Percentiles rank a stretch among this genome's conserved stretches.
Evolutionary conservation across 1,140 invertebrate genomes (phyloP).

Genomic region (Leptinotarsa undecemlineata): DNA sequence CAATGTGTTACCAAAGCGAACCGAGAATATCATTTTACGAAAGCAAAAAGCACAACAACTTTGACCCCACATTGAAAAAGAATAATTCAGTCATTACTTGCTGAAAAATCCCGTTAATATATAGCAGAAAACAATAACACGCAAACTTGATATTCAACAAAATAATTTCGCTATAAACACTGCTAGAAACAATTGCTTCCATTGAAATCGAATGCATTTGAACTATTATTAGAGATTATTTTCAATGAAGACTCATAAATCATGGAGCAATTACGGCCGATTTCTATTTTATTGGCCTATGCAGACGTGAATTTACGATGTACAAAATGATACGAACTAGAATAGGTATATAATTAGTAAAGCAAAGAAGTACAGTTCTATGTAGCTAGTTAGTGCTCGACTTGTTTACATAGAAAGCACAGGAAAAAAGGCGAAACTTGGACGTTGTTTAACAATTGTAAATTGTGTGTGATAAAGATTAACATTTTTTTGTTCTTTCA

Average conservation of each 20-base stretch:
- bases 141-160: not conserved
- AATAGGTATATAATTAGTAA: not conserved
- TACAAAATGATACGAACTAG: not conserved
- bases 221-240: not conserved
- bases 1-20: too few species aligned
- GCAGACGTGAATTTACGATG: not conserved
- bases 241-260: not conserved
- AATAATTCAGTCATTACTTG: too few species aligned
- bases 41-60: too few species aligned
- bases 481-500: too few species aligned
- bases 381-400: not conserved
- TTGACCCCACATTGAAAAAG: too few species aligned
- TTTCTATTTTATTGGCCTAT: not conserved
- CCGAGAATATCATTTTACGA: too few species aligned
- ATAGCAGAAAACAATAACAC: too few species aligned
- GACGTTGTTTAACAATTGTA: too few species aligned
- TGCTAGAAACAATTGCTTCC: not conserved
- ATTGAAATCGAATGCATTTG: not conserved
- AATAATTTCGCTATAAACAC: not conserved
- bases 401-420: constrained; percentile 5
- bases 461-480: too few species aligned
- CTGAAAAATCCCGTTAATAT: too few species aligned
- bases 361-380: not conserved
- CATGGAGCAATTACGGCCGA: not conserved
- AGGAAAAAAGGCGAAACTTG: not conserved